These are phyloP conservation scores for Geodia barretti DNA, from an alignment of 37 sponge, comb jelly and placozoan species.

Conservation along the genomic window DNA sequence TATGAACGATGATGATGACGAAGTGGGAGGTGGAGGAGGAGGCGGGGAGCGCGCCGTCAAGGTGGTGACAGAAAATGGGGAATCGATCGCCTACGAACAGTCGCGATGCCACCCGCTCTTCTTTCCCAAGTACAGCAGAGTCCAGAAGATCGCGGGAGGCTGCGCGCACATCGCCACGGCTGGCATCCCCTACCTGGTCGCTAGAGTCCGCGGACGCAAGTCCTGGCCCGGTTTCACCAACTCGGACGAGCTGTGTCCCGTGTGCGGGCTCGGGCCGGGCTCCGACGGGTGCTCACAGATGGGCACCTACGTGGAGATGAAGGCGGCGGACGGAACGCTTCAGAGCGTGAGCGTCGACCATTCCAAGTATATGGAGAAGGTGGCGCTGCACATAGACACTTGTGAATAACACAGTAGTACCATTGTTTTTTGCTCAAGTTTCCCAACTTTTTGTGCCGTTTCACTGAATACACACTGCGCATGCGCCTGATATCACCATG, in stretches of 20 bases:
- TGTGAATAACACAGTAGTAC: too few species aligned
- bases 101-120: conserved; percentile 36
- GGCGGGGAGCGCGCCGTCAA: not conserved
- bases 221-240: conserved; percentile 33
- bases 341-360: not conserved
- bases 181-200: conserved; percentile 2
- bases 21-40: too few species aligned
- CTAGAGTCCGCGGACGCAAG: not conserved
- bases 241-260: conserved; percentile 18
- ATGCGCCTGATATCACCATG: not conserved
- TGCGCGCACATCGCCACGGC: conserved; percentile 8
- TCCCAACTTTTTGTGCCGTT: too few species aligned
- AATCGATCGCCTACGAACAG: conserved; percentile 8
- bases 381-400: not conserved
- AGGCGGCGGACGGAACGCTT: not conserved
- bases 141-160: conserved; percentile 19
- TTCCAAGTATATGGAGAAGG: not conserved
- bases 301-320: not conserved
- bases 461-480: too few species aligned
- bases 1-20: not conserved
- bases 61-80: not conserved
- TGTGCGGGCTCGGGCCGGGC: conserved; percentile 2
- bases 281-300: conserved; percentile 15
- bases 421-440: too few species aligned
- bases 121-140: conserved; percentile 18